Percentiles rank a stretch among this genome's conserved stretches.
These are phyloP conservation scores for Mionectes olivaceus DNA, from an alignment of 2,797 vertebrate species.

Conservation along the genomic window DNA sequence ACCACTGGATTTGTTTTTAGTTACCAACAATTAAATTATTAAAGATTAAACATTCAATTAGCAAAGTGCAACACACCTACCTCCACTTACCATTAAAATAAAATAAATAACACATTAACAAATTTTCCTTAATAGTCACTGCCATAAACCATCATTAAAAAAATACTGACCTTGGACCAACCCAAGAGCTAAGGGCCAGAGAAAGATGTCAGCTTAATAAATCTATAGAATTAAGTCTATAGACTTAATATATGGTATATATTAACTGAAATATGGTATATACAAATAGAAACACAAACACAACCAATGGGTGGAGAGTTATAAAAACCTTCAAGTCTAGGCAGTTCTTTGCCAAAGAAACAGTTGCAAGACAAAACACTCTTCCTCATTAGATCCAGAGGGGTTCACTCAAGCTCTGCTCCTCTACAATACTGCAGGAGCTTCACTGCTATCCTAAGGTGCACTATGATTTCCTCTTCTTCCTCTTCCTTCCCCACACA, in stretches of 20 bases:
- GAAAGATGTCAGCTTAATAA: not conserved
- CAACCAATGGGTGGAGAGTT: not conserved
- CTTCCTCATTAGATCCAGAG: not conserved
- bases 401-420: not conserved
- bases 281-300: not conserved
- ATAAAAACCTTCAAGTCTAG: not conserved
- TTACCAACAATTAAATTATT: constrained; percentile 1
- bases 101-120: not conserved
- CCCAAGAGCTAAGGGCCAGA: not conserved
- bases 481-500: not conserved
- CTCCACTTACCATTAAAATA: not conserved
- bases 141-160: not conserved
- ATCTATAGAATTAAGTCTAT: not conserved
- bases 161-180: not conserved
- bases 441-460: not conserved
- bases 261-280: not conserved
- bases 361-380: not conserved
- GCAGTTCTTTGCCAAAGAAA: not conserved
- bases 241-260: too few relatives aligned
- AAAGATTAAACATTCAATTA: not conserved
- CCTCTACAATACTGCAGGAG: not conserved
- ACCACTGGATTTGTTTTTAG: not conserved
- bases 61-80: not conserved
- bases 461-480: not conserved
- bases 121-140: not conserved